Conservation (phyloP, 2,888 invertebrate genomes). For the Saturnia japonica region DNA sequence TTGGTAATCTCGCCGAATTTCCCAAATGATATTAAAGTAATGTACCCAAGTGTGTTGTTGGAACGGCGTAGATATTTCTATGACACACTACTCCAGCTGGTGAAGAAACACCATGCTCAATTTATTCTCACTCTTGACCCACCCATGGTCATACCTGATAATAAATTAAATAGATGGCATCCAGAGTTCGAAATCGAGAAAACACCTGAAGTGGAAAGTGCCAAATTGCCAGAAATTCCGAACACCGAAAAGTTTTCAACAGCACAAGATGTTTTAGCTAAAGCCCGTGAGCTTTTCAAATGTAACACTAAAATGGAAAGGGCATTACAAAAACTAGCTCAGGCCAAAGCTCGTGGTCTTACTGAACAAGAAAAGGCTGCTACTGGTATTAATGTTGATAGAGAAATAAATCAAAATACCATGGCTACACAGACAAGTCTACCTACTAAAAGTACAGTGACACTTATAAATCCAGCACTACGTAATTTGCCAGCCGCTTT, state of each 20-base stretch:
- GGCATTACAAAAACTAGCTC: conserved; percentile 85
- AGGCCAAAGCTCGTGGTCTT: conserved; percentile 76
- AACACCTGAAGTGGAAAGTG: conserved; percentile 87
- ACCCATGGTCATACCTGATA: conserved; percentile 87
- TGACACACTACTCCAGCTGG: conserved; percentile 85
- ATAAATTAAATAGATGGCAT: conserved; percentile 94
- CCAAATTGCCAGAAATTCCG: conserved; percentile 88
- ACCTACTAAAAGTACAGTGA: conserved; percentile 63
- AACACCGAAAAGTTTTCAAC: conserved; percentile 86
- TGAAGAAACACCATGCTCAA: conserved; percentile 88
- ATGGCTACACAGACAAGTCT: conserved; percentile 54
- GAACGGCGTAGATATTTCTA: conserved; percentile 89
- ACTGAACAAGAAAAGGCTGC: conserved; percentile 64
- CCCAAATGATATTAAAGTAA: conserved; percentile 78
- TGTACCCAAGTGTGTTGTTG: conserved; percentile 88
- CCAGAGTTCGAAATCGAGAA: conserved; percentile 93
- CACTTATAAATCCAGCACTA: conserved; percentile 81
- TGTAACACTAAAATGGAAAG: conserved; percentile 90
- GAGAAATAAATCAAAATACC: conserved; percentile 25
- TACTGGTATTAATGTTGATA: conserved; percentile 49
- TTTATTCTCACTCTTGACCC: conserved; percentile 88
- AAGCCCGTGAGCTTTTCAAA: conserved; percentile 88
- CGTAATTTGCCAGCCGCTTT: conserved; percentile 92
- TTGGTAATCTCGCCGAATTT: conserved; percentile 86
- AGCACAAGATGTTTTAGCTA: conserved; percentile 91